Base-by-base conservation (phyloP, 2,888 invertebrate species). In the Spialia ferax region DNA sequence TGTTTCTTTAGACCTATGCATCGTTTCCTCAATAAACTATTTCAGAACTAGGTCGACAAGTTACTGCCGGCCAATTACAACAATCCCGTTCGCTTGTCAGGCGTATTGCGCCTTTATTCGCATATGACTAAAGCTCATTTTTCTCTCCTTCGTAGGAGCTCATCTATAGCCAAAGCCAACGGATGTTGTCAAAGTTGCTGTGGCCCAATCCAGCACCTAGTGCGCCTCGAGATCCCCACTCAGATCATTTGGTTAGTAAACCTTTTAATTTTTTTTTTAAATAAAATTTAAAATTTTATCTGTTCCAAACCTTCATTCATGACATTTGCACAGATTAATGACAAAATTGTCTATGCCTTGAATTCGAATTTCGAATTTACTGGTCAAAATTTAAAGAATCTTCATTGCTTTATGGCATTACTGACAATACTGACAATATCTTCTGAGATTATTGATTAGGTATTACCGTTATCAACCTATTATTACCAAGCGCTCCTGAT, bases 181-280 rank as follows among this genome's bases (percentile, higher is more conserved):
- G 93, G 93, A 93, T 93, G 93, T 92, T 93, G 86, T 93, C 93
- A 84, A 93, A 93, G 91, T 89, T 93, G 93, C 93, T 93, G 93
- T 93, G 93, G 93, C 93, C 93, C 87, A 91, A 89, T 83, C 89
- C 93, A 72, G 89, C 88, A 77, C 93, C 93, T 93, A 91, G 92
- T 88, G 91, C 92, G 82, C 93, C 93, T 78, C 86, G 93, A 87
- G 93, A 93, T 77, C 93, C 93, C 86, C 92, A 93, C 90, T 93
- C 93, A 86, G 93, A 93, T 81, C 93, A 93, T 92, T 93, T 93
- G 93, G 93, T 93, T 93, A 93, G 93, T 93, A 93, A 87, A 89
- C 87, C 77, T 91, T 91, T 93, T 88, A 76, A 80, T 84, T 83
- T 89, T 84, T 82, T 55, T 15, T 15, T 13, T 42, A 7, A 42